Evolutionary conservation across 2,797 vertebrate genomes (phyloP), one percentile per base, ranked within the genome.

Genomic region (Chaunax sp.): DNA sequence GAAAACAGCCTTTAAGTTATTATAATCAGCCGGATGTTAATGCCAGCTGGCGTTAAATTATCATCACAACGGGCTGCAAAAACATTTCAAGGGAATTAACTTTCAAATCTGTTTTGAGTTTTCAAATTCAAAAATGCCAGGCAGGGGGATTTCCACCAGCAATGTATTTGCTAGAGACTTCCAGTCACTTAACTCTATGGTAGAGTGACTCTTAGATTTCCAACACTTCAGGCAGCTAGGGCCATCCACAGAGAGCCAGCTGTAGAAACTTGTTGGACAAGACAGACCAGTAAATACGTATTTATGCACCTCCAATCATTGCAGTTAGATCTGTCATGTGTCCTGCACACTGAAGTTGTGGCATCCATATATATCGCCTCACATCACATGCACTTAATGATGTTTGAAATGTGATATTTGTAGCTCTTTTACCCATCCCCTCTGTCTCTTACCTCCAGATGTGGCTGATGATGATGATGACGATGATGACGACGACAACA

Each of bases 401-500:
- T 64, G 11, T 46, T 22, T 56, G 11, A 52, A 35, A 38, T 43
- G 13, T 41, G 12, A 10, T 10, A 19, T 35, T 18, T 44, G 52
- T 77, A 20, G 50, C 74, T 68, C 50, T 51, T 68, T 67, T 72
- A 65, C 79, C 72, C 80, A 74, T 64, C 66, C 65, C 65, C 12
- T 62, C 19, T 16, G 52, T 84, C 35, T 86, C 71, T 81, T n/a
- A 37, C 69, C 82, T 77, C 44, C 87, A 91, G 93, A 92, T 80
- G 87, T 89, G 50, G 90, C 83, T 46, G 89, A 91, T 52, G 89
- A 92, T 51, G 84, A 91, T 2, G 90, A 40, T 5, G 37, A 40
- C 3, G 38, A 88, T 40, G 87, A 86, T 50, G 40, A 88, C 38
- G 87, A 86, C 52, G 38, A 84, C 63, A 77, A 90, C 15, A 92